Evolutionary conservation across 2,888 invertebrate species (phyloP), one percentile per base, ranked within the genome.

Genomic region (Diloba caeruleocephala): DNA sequence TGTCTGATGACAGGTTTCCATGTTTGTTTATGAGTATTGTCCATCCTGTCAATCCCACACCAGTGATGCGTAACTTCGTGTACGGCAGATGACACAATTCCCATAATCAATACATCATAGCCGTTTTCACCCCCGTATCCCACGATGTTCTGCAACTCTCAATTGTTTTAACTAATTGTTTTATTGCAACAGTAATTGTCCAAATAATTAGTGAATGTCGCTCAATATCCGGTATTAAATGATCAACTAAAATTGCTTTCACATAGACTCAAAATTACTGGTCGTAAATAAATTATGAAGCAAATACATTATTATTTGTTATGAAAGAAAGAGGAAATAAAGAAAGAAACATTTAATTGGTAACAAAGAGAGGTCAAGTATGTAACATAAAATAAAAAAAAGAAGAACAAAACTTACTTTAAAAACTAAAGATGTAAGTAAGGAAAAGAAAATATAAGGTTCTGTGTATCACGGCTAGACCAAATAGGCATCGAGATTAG

Each of bases 1-100:
- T 21, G 5, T 21, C 7, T 1, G 5, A 21, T 9, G 28, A 1
- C 12, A 19, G 10, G 38, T 15, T 32, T 28, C n/a, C 3, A 36
- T 58, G 39, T 53, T 48, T 53, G 14, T 58, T 58, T 49, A 39
- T n/a, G n/a, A n/a, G n/a, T n/a, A n/a, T 13, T 1, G 15, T 28
- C 14, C 41, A 28, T 50, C 10, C 36, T 34, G 50, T 41, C 48
- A 53, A 66, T 86, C 88, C 85, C 87, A 82, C 84, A 83, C 79
- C 72, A 82, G 66, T 89, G 81, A 82, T 79, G 82, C 90, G 79
- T 85, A 76, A 84, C 83, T 39, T 23, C 34, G 13, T 23, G 28
- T 38, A 33, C 15, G 49, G 57, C 92, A 92, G 89, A 92, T 92
- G 92, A 92, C 84, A 80, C 42, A 31, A 65, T 91, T 93, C 92